Conservation (phyloP, 2,888 invertebrate species). For the Sialis fuliginosa region DNA sequence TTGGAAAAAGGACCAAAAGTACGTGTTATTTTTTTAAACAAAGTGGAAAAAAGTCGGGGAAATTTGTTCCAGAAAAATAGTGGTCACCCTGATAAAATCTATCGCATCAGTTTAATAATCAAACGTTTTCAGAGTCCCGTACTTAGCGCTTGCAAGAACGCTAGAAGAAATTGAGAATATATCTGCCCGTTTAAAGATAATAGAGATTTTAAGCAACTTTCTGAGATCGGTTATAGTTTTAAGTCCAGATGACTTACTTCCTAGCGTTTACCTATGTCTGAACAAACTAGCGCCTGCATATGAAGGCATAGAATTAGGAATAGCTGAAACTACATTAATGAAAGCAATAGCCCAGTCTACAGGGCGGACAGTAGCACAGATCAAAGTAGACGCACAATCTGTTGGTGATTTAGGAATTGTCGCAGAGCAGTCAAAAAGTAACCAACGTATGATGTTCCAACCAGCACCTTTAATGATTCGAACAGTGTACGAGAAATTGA, state of each 20-base stretch:
- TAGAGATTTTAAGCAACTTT: constrained; percentile 82
- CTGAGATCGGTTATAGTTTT: constrained; percentile 78
- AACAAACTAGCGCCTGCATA: constrained; percentile 93
- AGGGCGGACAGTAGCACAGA: constrained; percentile 66
- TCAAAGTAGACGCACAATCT: constrained; percentile 50
- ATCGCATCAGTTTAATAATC: too few relatives aligned
- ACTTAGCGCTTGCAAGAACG: constrained; percentile 78
- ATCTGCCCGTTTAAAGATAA: constrained; percentile 71
- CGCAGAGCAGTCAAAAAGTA: constrained; percentile 67
- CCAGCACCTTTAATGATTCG: constrained; percentile 60
- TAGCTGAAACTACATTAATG: constrained; percentile 87
- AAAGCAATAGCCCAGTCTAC: constrained; percentile 86
- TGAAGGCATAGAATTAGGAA: constrained; percentile 83
- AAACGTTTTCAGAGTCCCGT: constrained; percentile 68
- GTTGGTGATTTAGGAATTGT: constrained; percentile 83
- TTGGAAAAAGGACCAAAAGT: constrained; percentile 59
- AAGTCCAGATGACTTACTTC: constrained; percentile 75
- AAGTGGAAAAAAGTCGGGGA: background rate
- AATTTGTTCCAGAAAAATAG: too few relatives aligned
- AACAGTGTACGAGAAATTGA: constrained; percentile 64
- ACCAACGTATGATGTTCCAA: constrained; percentile 77
- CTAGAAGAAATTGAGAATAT: constrained; percentile 78
- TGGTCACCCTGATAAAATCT: too few relatives aligned
- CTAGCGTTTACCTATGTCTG: constrained; percentile 86
- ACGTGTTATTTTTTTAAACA: background rate